A percentile compares a stretch with the other conserved stretches of the same genome.
Evolutionary conservation across 2,797 vertebrate species (phyloP).

Genomic region (Bothrops alternatus): DNA sequence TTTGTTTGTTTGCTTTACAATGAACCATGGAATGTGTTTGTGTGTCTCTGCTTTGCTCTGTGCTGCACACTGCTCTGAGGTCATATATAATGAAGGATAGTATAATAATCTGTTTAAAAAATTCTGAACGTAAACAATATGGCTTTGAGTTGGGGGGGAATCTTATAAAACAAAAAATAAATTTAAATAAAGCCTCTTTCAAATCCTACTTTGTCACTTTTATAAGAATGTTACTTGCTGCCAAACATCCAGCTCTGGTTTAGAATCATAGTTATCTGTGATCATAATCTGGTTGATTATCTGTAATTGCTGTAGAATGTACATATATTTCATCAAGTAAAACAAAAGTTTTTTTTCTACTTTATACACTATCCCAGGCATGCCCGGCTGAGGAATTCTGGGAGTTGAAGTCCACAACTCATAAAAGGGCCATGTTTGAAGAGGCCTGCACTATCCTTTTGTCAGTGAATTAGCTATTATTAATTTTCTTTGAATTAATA

Average conservation of each 20-base stretch:
- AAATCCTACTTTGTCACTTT: neutral
- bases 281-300: neutral
- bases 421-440: too few species aligned
- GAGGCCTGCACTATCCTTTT: neutral
- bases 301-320: neutral
- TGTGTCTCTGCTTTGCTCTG: neutral
- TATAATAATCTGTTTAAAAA: neutral
- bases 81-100: neutral
- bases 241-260: neutral
- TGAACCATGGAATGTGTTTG: neutral
- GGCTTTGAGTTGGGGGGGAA: neutral
- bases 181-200: neutral
- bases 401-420: too few species aligned
- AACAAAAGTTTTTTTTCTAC: neutral
- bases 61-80: neutral
- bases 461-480: neutral
- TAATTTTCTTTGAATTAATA: conserved; percentile 37
- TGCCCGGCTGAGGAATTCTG: too few species aligned
- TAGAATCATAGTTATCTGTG: neutral
- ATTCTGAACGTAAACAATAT: neutral
- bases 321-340: neutral
- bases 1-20: neutral
- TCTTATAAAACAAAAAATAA: neutral
- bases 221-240: neutral
- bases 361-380: too few species aligned